Base-by-base conservation (phyloP, 1,140 invertebrate species). In the Trypoxylus dichotomus region DNA sequence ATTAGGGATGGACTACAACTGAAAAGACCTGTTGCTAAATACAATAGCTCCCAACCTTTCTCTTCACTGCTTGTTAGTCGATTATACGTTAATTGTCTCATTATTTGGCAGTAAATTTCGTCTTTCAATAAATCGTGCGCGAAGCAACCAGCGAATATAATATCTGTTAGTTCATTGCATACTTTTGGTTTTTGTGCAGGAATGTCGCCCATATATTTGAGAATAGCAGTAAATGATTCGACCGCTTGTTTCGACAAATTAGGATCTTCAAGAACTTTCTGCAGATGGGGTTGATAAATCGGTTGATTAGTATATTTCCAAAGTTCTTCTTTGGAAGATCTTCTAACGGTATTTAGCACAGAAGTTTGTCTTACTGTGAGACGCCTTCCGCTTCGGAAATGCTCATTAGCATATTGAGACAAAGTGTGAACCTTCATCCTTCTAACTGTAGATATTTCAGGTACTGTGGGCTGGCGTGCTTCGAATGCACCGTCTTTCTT, bases 201-300 rank as follows among this genome's bases (percentile, higher is more conserved):
- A 81, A 96, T 90, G 85, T 98, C 96, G 32, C 96, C 97, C 96
- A 98, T 98, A 85, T 98, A 98, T 87, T 96, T 97, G n/a, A 98
- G 87, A 82, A 96, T 94, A 82, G 91, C 92, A 82, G 91, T 90
- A 86, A 95, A 97, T 72, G 82, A 80, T 37, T 81, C 79, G 47
- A 82, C 83, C 0, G 95, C 93, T 83, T 93, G 91, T 83, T 94
- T 92, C 32, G 90, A 90, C 7, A 94, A 86, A 76, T 94, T 92
- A 78, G 95, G 92, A 82, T 95, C 92, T 71, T 91, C 91, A 74
- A 92, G 84, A 5, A 98, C 84, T 85, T 95, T 95, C 83, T 94
- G 93, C 10, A 98, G 87, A n/a, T 98, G 86, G 0, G 97, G 96
- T 80, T 93, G 91, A 83, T 94, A 93, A 3, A 98, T 87, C 0